A percentile compares a stretch with the other conserved stretches of the same genome.
Conservation (phyloP, 2,797 vertebrate species). For the Aplochiton taeniatus region DNA sequence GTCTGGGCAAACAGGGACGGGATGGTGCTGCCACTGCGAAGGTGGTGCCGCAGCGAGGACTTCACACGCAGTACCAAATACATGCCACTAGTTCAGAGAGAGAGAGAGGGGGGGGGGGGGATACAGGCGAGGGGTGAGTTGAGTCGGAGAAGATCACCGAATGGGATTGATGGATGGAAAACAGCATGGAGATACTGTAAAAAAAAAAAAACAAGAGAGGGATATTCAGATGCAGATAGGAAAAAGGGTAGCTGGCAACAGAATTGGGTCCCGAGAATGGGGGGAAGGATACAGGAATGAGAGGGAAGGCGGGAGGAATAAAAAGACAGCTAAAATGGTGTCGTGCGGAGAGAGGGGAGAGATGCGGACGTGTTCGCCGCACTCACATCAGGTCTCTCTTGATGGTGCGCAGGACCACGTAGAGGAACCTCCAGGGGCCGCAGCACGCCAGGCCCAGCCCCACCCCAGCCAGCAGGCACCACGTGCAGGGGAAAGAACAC, state of each 20-base stretch:
- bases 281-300: too few species aligned
- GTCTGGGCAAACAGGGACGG: constrained; percentile 78
- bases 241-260: too few species aligned
- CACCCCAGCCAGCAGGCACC: constrained; percentile 70
- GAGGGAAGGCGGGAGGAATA: not conserved
- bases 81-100: constrained; percentile 73
- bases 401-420: constrained; percentile 73
- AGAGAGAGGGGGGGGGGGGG: not conserved
- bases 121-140: not conserved
- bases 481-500: constrained; percentile 72
- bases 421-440: constrained; percentile 75
- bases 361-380: not conserved
- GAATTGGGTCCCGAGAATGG: too few species aligned
- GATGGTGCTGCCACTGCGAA: constrained; percentile 68
- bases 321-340: not conserved
- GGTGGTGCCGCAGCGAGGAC: constrained; percentile 65
- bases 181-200: not conserved
- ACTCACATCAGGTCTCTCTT: constrained; percentile 83
- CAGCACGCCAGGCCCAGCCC: constrained; percentile 70
- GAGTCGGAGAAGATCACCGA: too few species aligned
- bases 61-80: constrained; percentile 76
- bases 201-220: not conserved
- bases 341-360: not conserved
- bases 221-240: too few species aligned
- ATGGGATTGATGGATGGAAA: not conserved